Conservation (phyloP, 2,888 invertebrate species). For the Hoplodrina blanda region DNA sequence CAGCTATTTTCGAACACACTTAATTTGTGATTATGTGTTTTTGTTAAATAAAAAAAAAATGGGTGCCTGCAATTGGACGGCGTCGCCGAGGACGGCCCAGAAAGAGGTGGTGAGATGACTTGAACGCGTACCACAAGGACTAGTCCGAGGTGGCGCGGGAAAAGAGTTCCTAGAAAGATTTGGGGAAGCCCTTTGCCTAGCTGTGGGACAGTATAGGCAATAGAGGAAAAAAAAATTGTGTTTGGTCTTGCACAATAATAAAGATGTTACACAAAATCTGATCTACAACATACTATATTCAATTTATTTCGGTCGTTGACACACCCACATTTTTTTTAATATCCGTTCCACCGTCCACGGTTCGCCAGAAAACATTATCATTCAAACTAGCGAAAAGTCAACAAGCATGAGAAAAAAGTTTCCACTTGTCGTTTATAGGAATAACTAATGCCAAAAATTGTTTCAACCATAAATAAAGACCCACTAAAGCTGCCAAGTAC, state of each 20-base stretch:
- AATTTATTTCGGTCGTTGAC: conserved; percentile 41
- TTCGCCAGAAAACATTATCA: conserved; percentile 22
- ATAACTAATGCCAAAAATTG: conserved; percentile 35
- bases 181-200: too few relatives aligned
- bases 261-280: background rate
- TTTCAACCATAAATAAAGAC: conserved; percentile 35
- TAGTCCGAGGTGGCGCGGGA: too few relatives aligned
- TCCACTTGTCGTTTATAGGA: conserved; percentile 26
- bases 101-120: too few relatives aligned
- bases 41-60: too few relatives aligned
- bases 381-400: conserved; percentile 11
- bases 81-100: too few relatives aligned
- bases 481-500: conserved; percentile 35
- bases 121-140: too few relatives aligned
- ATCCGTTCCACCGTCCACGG: background rate
- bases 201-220: too few relatives aligned
- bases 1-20: too few relatives aligned
- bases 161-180: too few relatives aligned
- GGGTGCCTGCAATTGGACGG: too few relatives aligned
- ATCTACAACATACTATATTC: background rate
- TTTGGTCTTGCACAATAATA: background rate
- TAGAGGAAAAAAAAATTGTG: too few relatives aligned
- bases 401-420: conserved; percentile 32
- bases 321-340: conserved; percentile 28
- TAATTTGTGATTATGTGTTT: too few relatives aligned